Conservation (phyloP, 2,888 invertebrate genomes). For the Stomorhina lunata region DNA sequence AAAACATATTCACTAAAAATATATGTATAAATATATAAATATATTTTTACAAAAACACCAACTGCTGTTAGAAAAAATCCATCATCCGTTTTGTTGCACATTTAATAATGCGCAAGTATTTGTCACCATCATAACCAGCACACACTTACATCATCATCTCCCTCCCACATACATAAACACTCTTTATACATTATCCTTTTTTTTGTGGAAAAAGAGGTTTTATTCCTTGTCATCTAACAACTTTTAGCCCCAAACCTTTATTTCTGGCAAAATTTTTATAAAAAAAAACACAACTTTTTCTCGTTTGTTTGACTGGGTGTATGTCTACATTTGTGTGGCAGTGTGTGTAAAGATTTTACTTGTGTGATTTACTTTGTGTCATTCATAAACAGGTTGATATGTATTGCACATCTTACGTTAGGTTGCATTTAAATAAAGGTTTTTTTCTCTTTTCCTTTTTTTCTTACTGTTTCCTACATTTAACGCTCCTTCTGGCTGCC, state of each 20-base stretch:
- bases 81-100: slow-evolving; percentile 67
- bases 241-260: neutral
- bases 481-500: neutral
- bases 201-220: neutral
- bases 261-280: neutral
- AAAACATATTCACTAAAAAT: neutral
- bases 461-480: neutral
- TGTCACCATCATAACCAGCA: slow-evolving; percentile 62
- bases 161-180: no score
- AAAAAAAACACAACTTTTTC: neutral
- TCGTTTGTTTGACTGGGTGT: neutral
- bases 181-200: no score
- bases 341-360: no score
- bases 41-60: neutral
- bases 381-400: slow-evolving; percentile 61
- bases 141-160: no score
- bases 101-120: slow-evolving; percentile 67
- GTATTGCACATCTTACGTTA: slow-evolving; percentile 64
- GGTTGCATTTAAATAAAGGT: slow-evolving; percentile 59
- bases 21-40: neutral
- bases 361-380: slow-evolving; percentile 59
- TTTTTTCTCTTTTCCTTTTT: slow-evolving; percentile 23
- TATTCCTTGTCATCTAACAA: neutral
- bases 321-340: neutral
- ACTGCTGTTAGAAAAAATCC: slow-evolving; percentile 42